Evolutionary conservation across 1,140 invertebrate genomes (phyloP), one percentile per base, ranked within the genome.

Genomic region (Adelges cooleyi): DNA sequence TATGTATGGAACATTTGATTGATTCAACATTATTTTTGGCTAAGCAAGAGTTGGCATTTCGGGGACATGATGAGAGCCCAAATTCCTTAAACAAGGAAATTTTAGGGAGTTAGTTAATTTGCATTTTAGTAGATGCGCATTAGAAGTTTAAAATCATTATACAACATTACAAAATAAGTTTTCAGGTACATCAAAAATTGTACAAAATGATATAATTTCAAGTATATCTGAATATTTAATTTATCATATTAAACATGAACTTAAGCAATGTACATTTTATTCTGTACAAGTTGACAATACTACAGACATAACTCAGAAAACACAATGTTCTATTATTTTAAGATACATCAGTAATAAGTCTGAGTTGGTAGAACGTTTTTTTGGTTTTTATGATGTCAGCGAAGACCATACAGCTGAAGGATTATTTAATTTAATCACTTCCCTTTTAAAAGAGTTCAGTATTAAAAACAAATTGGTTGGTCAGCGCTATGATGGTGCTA

Each of bases 241-340:
- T 40, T 2, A 29, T 17, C 3, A 10, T 44, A 56, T 66, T n/a
- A 36, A 44, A 23, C 13, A 38, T 42, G 51, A 66, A 46, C 44
- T 66, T 5, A 44, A 36, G 9, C 13, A 66, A 13, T 33, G 50
- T 18, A 38, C 13, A 17, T 54, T 33, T 66, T 44, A 40, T 52
- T 66, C 65, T 38, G 23, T 66, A n/a, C 27, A 54, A 54, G 49
- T 54, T n/a, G 65, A 66, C 44, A 25, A 66, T 29, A 66, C 65
- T 27, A 66, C 65, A 1, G 65, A 66, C 13, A 54, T 44, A 36
- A 54, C 46, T 29, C 22, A 50, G n/a, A 66, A 33, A 66, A 33
- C 46, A 36, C 65, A 51, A 23, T 51, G 46, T 22, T 51, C 46
- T n/a, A n/a, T 51, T 17, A 51, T 38, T 36, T 2, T 66, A 52